A percentile compares a stretch with the other conserved stretches of the same genome.
These are phyloP conservation scores for Cardinalis cardinalis DNA, from an alignment of 2,113 vertebrate species.

Conservation along the genomic window DNA sequence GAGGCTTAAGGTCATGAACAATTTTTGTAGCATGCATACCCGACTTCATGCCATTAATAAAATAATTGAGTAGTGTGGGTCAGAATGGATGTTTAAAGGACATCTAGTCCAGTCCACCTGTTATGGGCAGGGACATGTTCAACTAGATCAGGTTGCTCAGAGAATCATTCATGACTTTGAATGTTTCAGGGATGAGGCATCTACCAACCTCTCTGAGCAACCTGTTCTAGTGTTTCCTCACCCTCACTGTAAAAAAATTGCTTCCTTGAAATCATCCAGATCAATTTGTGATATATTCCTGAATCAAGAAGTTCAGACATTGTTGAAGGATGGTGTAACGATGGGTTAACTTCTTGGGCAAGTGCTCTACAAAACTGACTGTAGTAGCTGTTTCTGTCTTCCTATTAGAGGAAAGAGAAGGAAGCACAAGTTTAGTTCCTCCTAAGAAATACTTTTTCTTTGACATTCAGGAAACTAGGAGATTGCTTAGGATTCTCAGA, in stretches of 20 bases:
- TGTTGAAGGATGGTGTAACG: not conserved
- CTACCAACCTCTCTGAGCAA: not conserved
- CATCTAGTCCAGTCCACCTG: not conserved
- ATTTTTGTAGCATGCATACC: not conserved
- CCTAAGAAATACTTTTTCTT: not conserved
- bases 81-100: not conserved
- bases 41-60: not conserved
- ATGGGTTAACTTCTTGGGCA: not conserved
- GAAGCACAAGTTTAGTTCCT: not conserved
- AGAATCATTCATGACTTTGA: not conserved
- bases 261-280: not conserved
- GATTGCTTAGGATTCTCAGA: not conserved
- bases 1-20: not conserved
- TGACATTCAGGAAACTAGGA: not conserved
- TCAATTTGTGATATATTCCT: not conserved
- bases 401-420: not conserved
- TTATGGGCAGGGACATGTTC: not conserved
- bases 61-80: not conserved
- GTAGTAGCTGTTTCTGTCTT: not conserved
- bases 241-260: not conserved
- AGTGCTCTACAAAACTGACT: not conserved
- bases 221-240: not conserved
- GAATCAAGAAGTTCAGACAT: not conserved
- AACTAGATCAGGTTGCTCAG: not conserved
- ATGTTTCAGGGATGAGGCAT: not conserved